Percentiles rank a stretch among this genome's conserved stretches.
Conservation (phyloP, 2,113 vertebrate species). For the Alosa alosa region DNA sequence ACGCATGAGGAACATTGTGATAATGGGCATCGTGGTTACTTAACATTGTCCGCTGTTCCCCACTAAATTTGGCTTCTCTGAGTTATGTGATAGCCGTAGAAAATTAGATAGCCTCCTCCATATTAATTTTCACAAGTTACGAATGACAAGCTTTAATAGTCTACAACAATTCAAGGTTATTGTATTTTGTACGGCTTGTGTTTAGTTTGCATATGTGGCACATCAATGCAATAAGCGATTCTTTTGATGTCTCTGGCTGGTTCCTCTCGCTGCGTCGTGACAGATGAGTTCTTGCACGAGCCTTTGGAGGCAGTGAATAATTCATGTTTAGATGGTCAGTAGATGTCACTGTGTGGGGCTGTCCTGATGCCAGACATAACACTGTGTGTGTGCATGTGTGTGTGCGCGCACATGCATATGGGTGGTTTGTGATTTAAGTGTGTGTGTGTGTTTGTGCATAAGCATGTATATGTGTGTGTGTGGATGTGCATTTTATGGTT, state of each 20-base stretch:
- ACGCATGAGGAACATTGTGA: constrained; percentile 35
- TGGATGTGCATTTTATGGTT: background rate
- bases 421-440: background rate
- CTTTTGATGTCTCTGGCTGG: background rate
- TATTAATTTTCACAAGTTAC: background rate
- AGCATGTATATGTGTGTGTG: background rate
- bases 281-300: background rate
- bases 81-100: background rate
- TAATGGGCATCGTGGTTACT: constrained; percentile 18
- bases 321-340: constrained; percentile 16
- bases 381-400: background rate
- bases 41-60: background rate
- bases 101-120: background rate
- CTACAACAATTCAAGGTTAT: background rate
- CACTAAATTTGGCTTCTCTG: background rate
- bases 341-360: background rate
- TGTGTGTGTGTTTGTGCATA: background rate
- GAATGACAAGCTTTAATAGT: background rate
- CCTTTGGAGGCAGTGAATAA: constrained; percentile 26
- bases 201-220: background rate
- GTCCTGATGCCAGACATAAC: background rate
- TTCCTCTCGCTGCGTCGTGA: background rate
- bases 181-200: background rate
- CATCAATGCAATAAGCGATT: background rate
- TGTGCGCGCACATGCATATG: background rate